Base-by-base conservation (phyloP, 1,140 invertebrate species). In the Subanguina moxae region DNA sequence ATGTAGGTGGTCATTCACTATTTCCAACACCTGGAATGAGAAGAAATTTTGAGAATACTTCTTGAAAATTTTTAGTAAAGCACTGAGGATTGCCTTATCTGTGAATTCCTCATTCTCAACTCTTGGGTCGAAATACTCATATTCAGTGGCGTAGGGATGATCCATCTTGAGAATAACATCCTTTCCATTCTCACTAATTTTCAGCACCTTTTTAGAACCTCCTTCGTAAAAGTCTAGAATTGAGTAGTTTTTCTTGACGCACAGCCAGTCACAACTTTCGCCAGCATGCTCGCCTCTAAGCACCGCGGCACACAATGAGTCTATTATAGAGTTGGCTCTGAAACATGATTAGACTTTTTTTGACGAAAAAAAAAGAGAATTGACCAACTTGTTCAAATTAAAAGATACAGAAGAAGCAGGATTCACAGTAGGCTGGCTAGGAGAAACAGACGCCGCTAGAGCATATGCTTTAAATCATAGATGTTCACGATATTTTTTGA, bases 1-100 rank as follows among this genome's bases (percentile, higher is more conserved):
- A 25, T 62, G 70, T 30, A 82, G 56, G 32, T 80, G 79, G 19
- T 82, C 72, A 62, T 82, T 83, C 13, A 82, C 72, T 13, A 76
- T 30, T 46, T 82, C 80, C 8, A 83, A 57, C 13, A 82, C 56
- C 78, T 82, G 58, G 52, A 70, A 76, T 7, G 15, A 21, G n/a
- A 1, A 11, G 8, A 52, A 52, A 52, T 52, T 52, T 19, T 5
- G 8, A 52, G 48, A 8, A 8, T n/a, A n/a, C n/a, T n/a, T n/a
- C n/a, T n/a, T n/a, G 25, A 66, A 63, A 46, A 48, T 42, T 45
- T 46, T 21, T n/a, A n/a, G n/a, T n/a, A n/a, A n/a, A n/a, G n/a
- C n/a, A n/a, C n/a, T n/a, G n/a, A n/a, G n/a, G n/a, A n/a, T n/a
- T 57, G 76, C 77, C 56, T 42, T 78, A 65, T 82, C 78, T 19